Evolutionary conservation across 64 coral and sea anemone species (phyloP).

Genomic region (Stylophora pistillata): DNA sequence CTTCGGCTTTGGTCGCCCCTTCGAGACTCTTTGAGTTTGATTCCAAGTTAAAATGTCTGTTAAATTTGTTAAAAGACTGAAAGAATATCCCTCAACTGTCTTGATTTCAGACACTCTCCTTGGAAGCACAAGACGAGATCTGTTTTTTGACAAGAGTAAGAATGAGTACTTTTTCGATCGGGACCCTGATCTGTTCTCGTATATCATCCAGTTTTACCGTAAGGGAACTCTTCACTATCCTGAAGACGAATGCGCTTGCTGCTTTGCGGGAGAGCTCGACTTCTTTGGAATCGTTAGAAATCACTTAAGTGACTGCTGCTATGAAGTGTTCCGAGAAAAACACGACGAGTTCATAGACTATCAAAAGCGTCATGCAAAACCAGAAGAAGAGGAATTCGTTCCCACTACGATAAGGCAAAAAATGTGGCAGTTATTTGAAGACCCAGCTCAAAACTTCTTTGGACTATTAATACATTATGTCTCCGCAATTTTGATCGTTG

Average conservation of each 20-base stretch:
- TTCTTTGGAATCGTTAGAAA: constrained; percentile 62
- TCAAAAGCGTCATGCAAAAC: constrained; percentile 62
- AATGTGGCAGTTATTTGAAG: constrained; percentile 94
- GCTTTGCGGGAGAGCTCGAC: constrained; percentile 44
- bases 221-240: constrained; percentile 65
- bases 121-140: constrained; percentile 43
- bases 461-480: constrained; percentile 82
- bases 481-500: constrained; percentile 77
- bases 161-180: constrained; percentile 80
- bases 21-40: too few species aligned
- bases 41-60: too few species aligned
- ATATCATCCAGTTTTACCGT: constrained; percentile 66
- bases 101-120: constrained; percentile 56
- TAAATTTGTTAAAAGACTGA: too few species aligned
- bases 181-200: constrained; percentile 67
- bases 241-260: constrained; percentile 75
- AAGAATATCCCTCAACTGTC: too few species aligned
- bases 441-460: constrained; percentile 72
- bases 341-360: constrained; percentile 71
- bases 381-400: neutral
- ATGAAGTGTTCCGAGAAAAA: constrained; percentile 72
- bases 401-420: constrained; percentile 43
- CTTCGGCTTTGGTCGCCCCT: too few species aligned
- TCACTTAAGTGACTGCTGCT: constrained; percentile 48
- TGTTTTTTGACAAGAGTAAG: constrained; percentile 47